phyloP scores from a whole-genome alignment of 2,797 vertebrate species.

The Enteromius afrohamiltoni region DNA sequence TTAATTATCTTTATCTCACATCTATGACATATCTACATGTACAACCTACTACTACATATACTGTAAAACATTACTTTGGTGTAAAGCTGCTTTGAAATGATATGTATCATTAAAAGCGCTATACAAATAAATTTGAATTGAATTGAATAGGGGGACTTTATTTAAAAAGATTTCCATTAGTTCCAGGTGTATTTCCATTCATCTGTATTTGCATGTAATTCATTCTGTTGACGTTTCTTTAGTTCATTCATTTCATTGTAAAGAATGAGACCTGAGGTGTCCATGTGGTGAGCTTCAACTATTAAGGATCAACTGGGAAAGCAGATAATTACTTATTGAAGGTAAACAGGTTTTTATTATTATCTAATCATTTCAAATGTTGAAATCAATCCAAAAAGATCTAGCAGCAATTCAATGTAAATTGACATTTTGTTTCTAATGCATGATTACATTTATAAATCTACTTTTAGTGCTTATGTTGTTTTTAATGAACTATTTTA shows the following conservation, averaged over 20 bases:
- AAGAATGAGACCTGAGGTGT: neutral
- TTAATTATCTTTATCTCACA: no score
- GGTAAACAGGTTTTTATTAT: neutral
- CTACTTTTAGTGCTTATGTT: neutral
- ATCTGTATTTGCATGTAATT: neutral
- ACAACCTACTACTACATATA: no score
- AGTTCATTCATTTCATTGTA: neutral
- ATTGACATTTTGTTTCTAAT: neutral
- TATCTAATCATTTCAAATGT: neutral
- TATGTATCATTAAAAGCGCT: no score
- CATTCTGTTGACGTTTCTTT: neutral
- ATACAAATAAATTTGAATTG: no score
- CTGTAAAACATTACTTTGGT: no score
- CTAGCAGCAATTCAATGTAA: neutral
- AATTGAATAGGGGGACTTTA: no score
- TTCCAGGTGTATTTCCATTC: neutral
- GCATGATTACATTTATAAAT: neutral
- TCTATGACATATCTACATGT: no score
- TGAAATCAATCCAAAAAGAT: neutral
- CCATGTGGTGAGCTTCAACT: no score
- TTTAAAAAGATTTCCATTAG: neutral
- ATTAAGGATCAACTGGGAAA: neutral
- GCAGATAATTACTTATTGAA: no score
- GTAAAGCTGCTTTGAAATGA: no score
- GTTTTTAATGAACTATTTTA: neutral